A percentile compares a stretch with the other conserved stretches of the same genome.
Evolutionary conservation across 2,888 invertebrate genomes (phyloP).

Genomic region (Mamestra brassicae): DNA sequence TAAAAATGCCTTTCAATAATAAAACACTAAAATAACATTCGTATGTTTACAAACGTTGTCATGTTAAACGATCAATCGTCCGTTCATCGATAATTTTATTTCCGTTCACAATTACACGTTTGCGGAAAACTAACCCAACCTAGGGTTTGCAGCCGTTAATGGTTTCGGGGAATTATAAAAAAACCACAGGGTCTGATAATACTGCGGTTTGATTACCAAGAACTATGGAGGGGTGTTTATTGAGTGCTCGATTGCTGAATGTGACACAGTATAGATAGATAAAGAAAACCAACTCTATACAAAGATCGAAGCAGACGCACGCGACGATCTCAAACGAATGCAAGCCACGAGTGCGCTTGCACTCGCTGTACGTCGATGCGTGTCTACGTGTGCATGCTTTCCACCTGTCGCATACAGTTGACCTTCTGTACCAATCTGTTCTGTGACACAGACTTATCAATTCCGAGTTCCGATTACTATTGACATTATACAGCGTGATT

Average conservation of each 20-base stretch:
- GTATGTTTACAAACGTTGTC: conserved; percentile 28
- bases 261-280: background rate
- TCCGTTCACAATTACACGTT: conserved; percentile 56
- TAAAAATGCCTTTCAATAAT: background rate
- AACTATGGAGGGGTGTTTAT: conserved; percentile 74
- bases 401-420: too few relatives aligned
- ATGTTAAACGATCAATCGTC: conserved; percentile 32
- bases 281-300: conserved; percentile 5
- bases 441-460: conserved; percentile 74
- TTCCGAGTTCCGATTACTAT: conserved; percentile 77
- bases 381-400: too few relatives aligned
- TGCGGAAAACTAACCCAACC: conserved; percentile 44
- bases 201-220: conserved; percentile 74
- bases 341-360: background rate
- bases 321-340: background rate
- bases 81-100: conserved; percentile 53
- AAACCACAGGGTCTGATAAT: conserved; percentile 68
- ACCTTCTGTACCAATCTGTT: conserved; percentile 19
- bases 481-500: conserved; percentile 71
- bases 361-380: background rate
- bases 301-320: background rate
- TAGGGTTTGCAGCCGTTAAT: conserved; percentile 65
- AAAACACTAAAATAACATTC: conserved; percentile 15
- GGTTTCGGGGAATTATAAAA: conserved; percentile 73
- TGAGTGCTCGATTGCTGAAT: conserved; percentile 69